Base-by-base conservation (phyloP, 2,797 vertebrate species). In the Alectoris magna region DNA sequence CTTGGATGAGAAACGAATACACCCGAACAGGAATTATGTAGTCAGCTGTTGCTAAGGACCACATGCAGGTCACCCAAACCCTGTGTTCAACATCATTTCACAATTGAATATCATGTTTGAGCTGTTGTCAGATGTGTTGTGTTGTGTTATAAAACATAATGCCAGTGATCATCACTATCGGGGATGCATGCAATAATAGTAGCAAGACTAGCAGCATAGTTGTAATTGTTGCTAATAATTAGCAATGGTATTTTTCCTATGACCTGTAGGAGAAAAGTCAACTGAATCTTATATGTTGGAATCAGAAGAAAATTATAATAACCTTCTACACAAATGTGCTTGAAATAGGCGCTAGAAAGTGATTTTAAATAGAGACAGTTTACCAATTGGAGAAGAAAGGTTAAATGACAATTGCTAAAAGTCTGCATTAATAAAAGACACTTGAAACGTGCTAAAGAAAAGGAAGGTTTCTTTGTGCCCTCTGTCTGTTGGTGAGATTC, bases 351-450 rank as follows among this genome's bases (percentile, higher is more conserved):
- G 84, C 8, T 56, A 90, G 69, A 68, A 84, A 88, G 31, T 58
- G 74, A 75, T 84, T 92, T 85, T 51, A 91, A 94, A 89, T 51
- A 73, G 21, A 88, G 59, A 91, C 38, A 11, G 27, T 88, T 89
- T 77, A 68, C 44, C 74, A 81, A 74, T 69, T 39, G 41, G 23
- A 83, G 69, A 34, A 87, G 36, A 62, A 49, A 71, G 72, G 44
- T 79, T 83, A 83, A 85, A 51, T 62, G 71, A 38, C 68, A 78
- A 39, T 41, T 82, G 62, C 81, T 36, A 82, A 80, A 85, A 84
- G 77, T 80, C 46, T 39, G 31, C 46, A 71, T 26, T 51, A 90
- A 58, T 66, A 39, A 70, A 71, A n/a, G 16, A 60, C 51, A 78
- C 13, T 88, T 83, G 74, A 87, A 81, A 59, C 18, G 9, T 36